Evolutionary conservation across 2,797 vertebrate genomes (phyloP).

Genomic region (Eidolon dupreanum): DNA sequence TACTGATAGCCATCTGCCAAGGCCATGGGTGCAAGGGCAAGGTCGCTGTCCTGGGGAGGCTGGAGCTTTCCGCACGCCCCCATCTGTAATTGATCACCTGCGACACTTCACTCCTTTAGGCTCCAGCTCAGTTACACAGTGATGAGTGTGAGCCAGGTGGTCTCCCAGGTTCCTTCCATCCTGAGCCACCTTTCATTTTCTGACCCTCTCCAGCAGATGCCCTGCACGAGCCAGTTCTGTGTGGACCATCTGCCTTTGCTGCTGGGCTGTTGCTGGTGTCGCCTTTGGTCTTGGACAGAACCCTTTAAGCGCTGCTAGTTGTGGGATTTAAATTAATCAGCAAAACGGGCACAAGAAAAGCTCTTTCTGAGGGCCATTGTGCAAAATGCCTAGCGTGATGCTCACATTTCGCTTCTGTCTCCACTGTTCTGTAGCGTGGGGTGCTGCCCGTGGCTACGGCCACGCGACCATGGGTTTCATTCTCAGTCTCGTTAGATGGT

Average conservation of each 20-base stretch:
- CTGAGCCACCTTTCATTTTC: neutral
- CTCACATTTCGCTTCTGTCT: fast-evolving
- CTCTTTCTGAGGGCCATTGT: neutral
- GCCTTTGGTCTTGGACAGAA: neutral
- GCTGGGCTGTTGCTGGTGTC: fast-evolving
- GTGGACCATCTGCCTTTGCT: fast-evolving
- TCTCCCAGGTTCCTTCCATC: neutral
- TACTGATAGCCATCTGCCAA: neutral
- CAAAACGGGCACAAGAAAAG: no score
- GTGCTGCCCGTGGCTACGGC: fast-evolving
- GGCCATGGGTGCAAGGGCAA: neutral
- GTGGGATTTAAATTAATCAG: neutral
- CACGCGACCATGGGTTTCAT: no score
- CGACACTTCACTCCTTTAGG: fast-evolving
- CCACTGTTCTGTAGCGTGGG: fast-evolving
- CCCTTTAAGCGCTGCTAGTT: neutral
- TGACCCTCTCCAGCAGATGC: neutral
- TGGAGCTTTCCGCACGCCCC: neutral
- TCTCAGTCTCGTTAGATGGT: neutral
- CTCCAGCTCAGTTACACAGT: neutral
- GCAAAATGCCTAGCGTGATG: neutral
- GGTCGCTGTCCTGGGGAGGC: neutral
- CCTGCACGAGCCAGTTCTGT: fast-evolving
- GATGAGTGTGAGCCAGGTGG: neutral
- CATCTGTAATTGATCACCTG: neutral